Percentiles rank a stretch among this genome's conserved stretches.
Conservation (phyloP, 53 echinoderm and acorn worm species). For the Apostichopus leukothele region DNA sequence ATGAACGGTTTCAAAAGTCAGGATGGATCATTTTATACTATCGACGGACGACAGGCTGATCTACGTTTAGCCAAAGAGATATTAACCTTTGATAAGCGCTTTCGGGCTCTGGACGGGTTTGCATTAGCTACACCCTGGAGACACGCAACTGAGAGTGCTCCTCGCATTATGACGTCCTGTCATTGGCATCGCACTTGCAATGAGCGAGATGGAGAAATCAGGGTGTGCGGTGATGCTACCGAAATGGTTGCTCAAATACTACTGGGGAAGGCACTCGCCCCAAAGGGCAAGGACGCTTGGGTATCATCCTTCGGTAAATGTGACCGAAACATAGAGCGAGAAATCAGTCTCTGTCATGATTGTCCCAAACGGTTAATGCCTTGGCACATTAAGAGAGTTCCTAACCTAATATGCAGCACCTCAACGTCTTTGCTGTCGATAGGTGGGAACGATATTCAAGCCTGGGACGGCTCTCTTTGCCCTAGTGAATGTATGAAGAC, state of each 20-base stretch:
- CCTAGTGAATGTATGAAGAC: constrained; percentile 16
- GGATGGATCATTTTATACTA: not conserved
- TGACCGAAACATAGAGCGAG: not conserved
- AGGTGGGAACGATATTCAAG: not conserved
- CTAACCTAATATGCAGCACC: not conserved
- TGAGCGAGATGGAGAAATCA: not conserved
- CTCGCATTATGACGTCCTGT: not conserved
- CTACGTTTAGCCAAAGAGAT: not conserved
- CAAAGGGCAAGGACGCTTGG: not conserved
- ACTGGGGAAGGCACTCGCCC: not conserved
- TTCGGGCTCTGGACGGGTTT: not conserved
- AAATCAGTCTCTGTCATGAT: not conserved
- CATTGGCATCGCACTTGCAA: constrained; percentile 5
- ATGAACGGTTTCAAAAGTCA: constrained; percentile 21
- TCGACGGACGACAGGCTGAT: not conserved
- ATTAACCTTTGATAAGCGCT: not conserved
- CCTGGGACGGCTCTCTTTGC: constrained; percentile 23
- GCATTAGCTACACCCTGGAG: not conserved
- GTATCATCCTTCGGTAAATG: not conserved
- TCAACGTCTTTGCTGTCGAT: not conserved
- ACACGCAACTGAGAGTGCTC: not conserved
- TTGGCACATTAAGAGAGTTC: constrained; percentile 4
- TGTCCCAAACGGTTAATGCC: not conserved
- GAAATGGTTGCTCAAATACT: constrained; percentile 20
- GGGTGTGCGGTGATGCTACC: not conserved